phyloP scores from a whole-genome alignment of 2,888 invertebrate genomes.

The Aplocera efformata region DNA sequence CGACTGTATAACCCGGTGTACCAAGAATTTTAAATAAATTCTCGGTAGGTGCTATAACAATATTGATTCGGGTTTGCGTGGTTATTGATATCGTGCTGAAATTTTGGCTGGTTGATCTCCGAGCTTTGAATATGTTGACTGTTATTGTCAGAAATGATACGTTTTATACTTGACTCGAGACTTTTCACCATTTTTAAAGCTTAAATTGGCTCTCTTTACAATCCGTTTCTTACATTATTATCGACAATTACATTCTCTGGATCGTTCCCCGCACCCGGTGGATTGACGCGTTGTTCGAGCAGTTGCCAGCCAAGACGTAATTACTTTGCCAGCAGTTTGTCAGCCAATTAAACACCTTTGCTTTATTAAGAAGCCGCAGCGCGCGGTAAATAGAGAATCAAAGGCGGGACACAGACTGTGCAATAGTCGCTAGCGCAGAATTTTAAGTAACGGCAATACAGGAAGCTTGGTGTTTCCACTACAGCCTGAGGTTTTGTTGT shows the following conservation, averaged over 20 bases:
- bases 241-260: slow-evolving; percentile 26
- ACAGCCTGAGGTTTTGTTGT: slow-evolving; percentile 17
- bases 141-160: no score
- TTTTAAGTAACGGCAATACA: slow-evolving; percentile 11
- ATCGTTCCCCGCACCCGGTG: slow-evolving; percentile 48
- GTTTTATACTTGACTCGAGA: no score
- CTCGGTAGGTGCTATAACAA: no score
- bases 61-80: no score
- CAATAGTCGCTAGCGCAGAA: neutral
- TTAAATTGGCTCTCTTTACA: no score
- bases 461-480: slow-evolving; percentile 9
- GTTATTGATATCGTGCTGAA: no score
- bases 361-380: slow-evolving; percentile 77
- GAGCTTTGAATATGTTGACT: no score
- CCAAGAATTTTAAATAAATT: no score
- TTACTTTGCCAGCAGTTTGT: slow-evolving; percentile 78
- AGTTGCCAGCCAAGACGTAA: slow-evolving; percentile 69
- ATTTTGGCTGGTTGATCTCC: no score
- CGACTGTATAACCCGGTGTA: no score
- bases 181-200: no score
- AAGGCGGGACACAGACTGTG: slow-evolving; percentile 17
- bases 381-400: slow-evolving; percentile 46
- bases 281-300: slow-evolving; percentile 73
- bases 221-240: neutral
- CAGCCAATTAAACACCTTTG: slow-evolving; percentile 81